Conservation (phyloP, 2,113 vertebrate species). For the Actenoides hombroni region DNA sequence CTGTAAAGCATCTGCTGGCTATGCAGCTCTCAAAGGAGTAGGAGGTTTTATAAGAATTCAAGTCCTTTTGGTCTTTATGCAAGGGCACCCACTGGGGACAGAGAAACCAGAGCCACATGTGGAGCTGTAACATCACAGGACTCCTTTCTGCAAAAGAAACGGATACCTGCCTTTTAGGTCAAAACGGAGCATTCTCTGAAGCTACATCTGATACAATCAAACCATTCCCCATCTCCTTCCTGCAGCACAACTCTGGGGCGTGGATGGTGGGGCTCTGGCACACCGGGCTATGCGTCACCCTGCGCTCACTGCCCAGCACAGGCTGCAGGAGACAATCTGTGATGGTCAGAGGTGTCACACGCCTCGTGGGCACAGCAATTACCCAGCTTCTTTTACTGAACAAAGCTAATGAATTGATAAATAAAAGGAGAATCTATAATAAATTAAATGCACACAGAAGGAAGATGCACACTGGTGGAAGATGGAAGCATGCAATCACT, state of each 20-base stretch:
- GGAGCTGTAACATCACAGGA: not conserved
- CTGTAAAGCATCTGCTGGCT: constrained; percentile 44
- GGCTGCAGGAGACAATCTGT: not conserved
- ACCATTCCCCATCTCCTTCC: not conserved
- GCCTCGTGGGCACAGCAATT: not conserved
- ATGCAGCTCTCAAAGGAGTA: not conserved
- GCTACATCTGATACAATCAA: not conserved
- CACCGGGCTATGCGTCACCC: accelerated
- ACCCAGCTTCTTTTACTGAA: not conserved
- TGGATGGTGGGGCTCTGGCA: not conserved
- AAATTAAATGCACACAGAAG: not conserved
- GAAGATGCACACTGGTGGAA: not conserved
- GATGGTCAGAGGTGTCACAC: not conserved
- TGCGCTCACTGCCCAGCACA: not conserved
- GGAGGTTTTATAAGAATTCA: not conserved
- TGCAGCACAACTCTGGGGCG: not conserved
- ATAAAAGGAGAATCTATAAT: not conserved
- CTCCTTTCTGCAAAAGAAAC: not conserved
- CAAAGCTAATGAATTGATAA: not conserved
- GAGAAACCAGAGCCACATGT: constrained; percentile 21
- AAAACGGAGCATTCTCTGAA: not conserved
- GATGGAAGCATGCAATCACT: not conserved
- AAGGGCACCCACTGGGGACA: not conserved
- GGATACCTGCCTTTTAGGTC: not conserved
- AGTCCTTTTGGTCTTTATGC: not conserved